Conservation (phyloP, 2,797 vertebrate genomes). For the Microctenopoma steveboyesi region DNA sequence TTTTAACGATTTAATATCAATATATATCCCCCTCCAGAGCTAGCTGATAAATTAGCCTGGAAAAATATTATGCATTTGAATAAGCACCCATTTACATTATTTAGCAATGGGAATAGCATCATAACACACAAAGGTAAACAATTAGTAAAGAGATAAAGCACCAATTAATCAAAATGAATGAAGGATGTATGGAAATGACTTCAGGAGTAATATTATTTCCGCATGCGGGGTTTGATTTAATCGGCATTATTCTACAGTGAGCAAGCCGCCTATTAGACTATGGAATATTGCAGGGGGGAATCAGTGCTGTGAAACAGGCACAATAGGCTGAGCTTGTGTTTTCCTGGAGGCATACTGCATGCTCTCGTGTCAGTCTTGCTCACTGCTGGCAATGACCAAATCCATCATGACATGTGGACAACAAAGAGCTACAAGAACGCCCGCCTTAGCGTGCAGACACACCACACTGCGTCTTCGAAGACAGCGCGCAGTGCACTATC, state of each 20-base stretch:
- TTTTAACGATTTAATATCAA: slow-evolving; percentile 42
- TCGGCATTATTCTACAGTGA: slow-evolving; percentile 56
- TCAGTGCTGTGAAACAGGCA: slow-evolving; percentile 64
- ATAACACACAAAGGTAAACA: slow-evolving; percentile 65
- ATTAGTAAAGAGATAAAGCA: slow-evolving; percentile 63
- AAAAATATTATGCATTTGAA: slow-evolving; percentile 69
- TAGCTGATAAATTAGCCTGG: slow-evolving; percentile 64
- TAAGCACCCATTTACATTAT: slow-evolving; percentile 66
- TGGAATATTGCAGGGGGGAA: slow-evolving; percentile 39
- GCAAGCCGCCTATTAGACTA: slow-evolving; percentile 44
- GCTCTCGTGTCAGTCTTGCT: slow-evolving; percentile 78
- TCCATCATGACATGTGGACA: slow-evolving; percentile 82
- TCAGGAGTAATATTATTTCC: slow-evolving; percentile 55
- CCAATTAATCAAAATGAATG: slow-evolving; percentile 65
- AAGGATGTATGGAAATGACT: slow-evolving; percentile 44
- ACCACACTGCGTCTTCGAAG: slow-evolving; percentile 51
- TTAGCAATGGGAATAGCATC: slow-evolving; percentile 67
- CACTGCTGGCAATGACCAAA: slow-evolving; percentile 77
- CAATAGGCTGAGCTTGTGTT: slow-evolving; percentile 77
- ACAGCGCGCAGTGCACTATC: slow-evolving; percentile 59
- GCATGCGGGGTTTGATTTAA: slow-evolving; percentile 63
- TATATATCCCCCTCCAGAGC: slow-evolving; percentile 60
- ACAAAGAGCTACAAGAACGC: slow-evolving; percentile 81
- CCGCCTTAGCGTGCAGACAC: slow-evolving; percentile 43
- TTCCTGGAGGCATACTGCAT: slow-evolving; percentile 76